phyloP scores from a whole-genome alignment of 2,888 invertebrate species.

The Crossocerus cetratus region DNA sequence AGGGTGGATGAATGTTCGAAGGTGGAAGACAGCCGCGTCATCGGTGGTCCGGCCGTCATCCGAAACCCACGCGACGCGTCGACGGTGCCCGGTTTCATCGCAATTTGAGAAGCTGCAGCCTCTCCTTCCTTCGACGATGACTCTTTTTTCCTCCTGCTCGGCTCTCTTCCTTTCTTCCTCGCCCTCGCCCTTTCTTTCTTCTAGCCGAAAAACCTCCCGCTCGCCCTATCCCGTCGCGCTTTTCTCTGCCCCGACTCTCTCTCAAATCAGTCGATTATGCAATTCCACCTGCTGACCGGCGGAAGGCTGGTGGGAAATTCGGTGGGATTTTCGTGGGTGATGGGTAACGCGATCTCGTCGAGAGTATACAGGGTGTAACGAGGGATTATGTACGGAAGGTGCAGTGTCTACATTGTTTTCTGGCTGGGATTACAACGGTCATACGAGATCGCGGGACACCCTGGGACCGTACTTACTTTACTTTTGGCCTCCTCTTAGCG shows the following conservation, averaged over 20 bases:
- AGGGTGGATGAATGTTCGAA: constrained; percentile 44
- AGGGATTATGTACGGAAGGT: no score
- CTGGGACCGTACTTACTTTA: no score
- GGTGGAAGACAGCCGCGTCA: constrained; percentile 62
- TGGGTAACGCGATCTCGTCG: no score
- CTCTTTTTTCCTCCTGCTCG: constrained; percentile 36
- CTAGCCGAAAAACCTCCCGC: background rate
- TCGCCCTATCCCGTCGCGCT: background rate
- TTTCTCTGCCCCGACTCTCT: background rate
- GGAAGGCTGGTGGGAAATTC: no score
- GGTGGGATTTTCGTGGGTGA: no score
- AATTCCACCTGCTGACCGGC: background rate
- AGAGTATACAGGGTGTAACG: no score
- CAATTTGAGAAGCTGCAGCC: constrained; percentile 75
- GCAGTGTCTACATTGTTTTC: background rate
- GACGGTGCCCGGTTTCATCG: constrained; percentile 76
- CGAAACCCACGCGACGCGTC: constrained; percentile 70
- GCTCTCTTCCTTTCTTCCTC: constrained; percentile 14
- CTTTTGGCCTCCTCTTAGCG: no score
- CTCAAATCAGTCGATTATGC: background rate
- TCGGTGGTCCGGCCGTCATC: constrained; percentile 75
- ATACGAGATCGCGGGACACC: background rate
- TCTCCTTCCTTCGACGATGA: constrained; percentile 54
- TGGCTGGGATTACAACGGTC: background rate
- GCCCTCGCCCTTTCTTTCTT: constrained; percentile 12